phyloP scores from a whole-genome alignment of 2,888 invertebrate genomes.

The Diarsia mendica region DNA sequence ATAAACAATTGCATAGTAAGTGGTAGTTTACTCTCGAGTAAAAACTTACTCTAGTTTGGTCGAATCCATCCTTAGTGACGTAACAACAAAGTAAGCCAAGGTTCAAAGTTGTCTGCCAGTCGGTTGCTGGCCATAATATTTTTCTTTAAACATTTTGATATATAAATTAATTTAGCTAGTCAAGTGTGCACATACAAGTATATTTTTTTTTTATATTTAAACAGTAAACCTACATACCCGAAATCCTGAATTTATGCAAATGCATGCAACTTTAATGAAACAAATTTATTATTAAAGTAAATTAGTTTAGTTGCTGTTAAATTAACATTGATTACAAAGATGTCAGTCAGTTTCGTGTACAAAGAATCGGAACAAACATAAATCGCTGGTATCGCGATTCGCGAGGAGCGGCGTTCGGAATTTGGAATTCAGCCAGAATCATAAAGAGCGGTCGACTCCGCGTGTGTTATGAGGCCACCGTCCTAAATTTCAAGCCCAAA shows the following conservation, averaged over 20 bases:
- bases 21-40: too few species aligned
- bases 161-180: not conserved
- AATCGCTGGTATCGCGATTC: conserved; percentile 76
- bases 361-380: conserved; percentile 76
- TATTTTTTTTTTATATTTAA: too few species aligned
- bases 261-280: not conserved
- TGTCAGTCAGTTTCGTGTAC: conserved; percentile 63
- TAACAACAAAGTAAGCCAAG: not conserved
- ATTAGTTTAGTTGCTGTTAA: conserved; percentile 24
- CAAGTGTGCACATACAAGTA: not conserved
- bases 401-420: conserved; percentile 74
- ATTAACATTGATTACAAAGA: conserved; percentile 45
- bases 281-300: conserved; percentile 7
- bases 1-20: too few species aligned
- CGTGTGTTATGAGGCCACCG: conserved; percentile 80
- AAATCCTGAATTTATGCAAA: too few species aligned
- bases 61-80: too few species aligned
- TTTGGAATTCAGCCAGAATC: conserved; percentile 85
- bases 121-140: not conserved
- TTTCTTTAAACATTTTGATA: too few species aligned
- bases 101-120: too few species aligned
- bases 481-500: conserved; percentile 79
- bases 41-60: too few species aligned
- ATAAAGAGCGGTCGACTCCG: conserved; percentile 78
- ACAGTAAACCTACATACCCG: not conserved